Evolutionary conservation across 2,797 vertebrate genomes (phyloP).

Genomic region (Protonibea diacanthus): DNA sequence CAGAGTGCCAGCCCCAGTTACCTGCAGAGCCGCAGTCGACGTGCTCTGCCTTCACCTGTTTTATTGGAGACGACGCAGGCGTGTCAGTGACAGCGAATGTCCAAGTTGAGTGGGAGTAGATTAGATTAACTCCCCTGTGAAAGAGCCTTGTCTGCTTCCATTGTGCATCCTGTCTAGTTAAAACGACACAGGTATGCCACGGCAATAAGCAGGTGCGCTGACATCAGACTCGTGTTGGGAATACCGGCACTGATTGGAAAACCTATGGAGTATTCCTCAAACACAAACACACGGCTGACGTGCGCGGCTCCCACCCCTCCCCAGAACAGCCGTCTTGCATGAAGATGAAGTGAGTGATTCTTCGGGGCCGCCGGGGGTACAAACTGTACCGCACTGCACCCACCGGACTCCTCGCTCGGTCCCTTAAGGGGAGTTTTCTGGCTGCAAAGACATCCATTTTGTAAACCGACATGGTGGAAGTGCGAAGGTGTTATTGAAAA

Average conservation of each 20-base stretch:
- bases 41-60: slow-evolving; percentile 72
- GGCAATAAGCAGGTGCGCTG: slow-evolving; percentile 76
- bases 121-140: slow-evolving; percentile 83
- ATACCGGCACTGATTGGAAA: slow-evolving; percentile 71
- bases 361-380: slow-evolving; percentile 10
- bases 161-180: slow-evolving; percentile 80
- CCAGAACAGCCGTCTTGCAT: slow-evolving; percentile 22
- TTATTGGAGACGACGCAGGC: slow-evolving; percentile 75
- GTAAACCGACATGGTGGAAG: slow-evolving; percentile 50
- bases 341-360: slow-evolving; percentile 56
- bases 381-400: slow-evolving; percentile 26
- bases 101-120: slow-evolving; percentile 77
- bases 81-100: slow-evolving; percentile 79
- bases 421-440: slow-evolving; percentile 33
- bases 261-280: slow-evolving; percentile 67
- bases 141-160: slow-evolving; percentile 80
- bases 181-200: slow-evolving; percentile 70
- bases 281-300: slow-evolving; percentile 63
- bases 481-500: slow-evolving; percentile 39
- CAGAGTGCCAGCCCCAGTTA: slow-evolving; percentile 72
- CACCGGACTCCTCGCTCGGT: not conserved
- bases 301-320: not conserved
- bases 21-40: slow-evolving; percentile 59
- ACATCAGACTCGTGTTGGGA: slow-evolving; percentile 73
- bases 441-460: slow-evolving; percentile 66